A percentile compares a stretch with the other conserved stretches of the same genome.
Conservation (phyloP, 2,797 vertebrate species). For the Sparus aurata region DNA sequence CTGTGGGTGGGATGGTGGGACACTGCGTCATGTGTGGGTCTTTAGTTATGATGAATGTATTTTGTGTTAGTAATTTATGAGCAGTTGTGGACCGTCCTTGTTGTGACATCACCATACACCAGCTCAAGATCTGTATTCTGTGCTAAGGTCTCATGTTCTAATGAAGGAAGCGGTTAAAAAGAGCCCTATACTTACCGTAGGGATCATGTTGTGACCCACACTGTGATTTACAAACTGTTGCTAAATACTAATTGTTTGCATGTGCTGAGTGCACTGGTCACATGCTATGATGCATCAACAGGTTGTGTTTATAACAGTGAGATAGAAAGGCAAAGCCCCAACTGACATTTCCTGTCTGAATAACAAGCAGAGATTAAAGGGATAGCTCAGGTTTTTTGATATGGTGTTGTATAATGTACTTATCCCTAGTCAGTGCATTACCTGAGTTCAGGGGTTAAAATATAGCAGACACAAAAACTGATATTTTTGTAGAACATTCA, state of each 20-base stretch:
- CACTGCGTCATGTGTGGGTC: too few species aligned
- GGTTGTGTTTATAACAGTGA: background rate
- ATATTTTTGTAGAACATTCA: background rate
- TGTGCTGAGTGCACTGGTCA: too few species aligned
- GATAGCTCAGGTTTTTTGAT: too few species aligned
- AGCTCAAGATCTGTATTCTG: background rate
- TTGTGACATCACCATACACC: background rate
- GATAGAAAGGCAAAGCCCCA: too few species aligned
- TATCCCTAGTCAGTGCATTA: too few species aligned
- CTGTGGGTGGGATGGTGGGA: conserved; percentile 68
- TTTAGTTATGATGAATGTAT: background rate
- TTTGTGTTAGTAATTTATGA: background rate
- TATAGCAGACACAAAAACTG: too few species aligned
- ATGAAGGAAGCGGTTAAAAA: background rate
- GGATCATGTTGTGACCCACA: too few species aligned
- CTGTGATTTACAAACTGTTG: background rate
- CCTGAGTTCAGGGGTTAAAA: too few species aligned
- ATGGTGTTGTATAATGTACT: too few species aligned
- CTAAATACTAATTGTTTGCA: background rate
- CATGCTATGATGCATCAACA: background rate
- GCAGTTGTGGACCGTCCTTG: background rate
- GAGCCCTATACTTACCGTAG: background rate
- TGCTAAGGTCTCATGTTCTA: background rate
- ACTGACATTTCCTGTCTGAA: too few species aligned
- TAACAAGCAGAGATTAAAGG: too few species aligned